Percentiles rank a stretch among this genome's conserved stretches.
These are phyloP conservation scores for Cephalotes varians DNA, from an alignment of 2,888 invertebrate species.

Conservation along the genomic window DNA sequence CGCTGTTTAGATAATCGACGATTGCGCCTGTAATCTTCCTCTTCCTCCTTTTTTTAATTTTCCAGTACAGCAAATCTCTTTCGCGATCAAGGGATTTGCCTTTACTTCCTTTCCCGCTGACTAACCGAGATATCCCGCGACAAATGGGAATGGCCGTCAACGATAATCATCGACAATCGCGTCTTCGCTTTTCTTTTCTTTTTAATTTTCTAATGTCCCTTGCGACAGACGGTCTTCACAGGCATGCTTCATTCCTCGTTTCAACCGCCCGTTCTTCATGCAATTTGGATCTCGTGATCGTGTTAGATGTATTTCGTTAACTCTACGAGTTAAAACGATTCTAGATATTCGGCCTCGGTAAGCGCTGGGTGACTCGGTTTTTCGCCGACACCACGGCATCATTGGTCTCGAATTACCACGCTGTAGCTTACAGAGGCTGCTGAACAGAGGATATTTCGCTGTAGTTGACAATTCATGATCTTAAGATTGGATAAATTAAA, in stretches of 20 bases:
- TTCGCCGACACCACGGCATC: constrained; percentile 40
- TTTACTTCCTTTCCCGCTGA: neutral
- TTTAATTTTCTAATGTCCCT: neutral
- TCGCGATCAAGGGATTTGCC: neutral
- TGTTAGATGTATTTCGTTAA: constrained; percentile 23
- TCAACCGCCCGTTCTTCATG: constrained; percentile 5
- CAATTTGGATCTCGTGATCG: constrained; percentile 26
- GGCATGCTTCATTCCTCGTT: neutral
- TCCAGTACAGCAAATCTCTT: neutral
- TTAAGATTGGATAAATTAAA: neutral
- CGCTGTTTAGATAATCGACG: neutral
- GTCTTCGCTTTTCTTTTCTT: neutral
- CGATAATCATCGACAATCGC: neutral
- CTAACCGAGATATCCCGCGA: constrained; percentile 5
- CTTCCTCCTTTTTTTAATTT: constrained; percentile 20
- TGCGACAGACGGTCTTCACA: neutral
- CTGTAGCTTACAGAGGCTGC: constrained; percentile 48
- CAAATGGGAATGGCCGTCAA: neutral
- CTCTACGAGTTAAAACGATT: constrained; percentile 51
- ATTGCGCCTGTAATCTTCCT: neutral
- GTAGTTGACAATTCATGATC: neutral
- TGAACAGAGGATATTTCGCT: constrained; percentile 15
- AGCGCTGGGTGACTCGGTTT: constrained; percentile 58
- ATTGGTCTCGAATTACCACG: constrained; percentile 65
- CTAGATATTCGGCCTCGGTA: constrained; percentile 50